Percentiles rank a stretch among this genome's conserved stretches.
Evolutionary conservation across 2,797 vertebrate species (phyloP).

Genomic region (Peromyscus aztecus): DNA sequence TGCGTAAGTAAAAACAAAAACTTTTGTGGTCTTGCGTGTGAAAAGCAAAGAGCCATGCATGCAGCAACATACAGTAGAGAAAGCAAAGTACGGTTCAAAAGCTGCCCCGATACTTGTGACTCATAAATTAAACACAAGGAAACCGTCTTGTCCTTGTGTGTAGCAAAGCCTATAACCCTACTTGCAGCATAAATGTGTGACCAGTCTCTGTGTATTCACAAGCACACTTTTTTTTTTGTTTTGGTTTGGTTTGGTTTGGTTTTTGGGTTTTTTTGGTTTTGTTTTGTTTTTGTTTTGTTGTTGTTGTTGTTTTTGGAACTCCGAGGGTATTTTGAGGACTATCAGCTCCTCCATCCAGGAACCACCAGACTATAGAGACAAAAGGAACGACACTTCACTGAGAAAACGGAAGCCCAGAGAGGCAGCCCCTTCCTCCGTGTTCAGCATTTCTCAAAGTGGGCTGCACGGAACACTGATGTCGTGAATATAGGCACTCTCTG

Average conservation of each 20-base stretch:
- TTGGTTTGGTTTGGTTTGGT: no score
- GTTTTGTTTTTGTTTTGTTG: no score
- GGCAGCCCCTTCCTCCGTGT: background rate
- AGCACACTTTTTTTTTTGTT: background rate
- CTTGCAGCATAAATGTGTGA: background rate
- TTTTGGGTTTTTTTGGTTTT: no score
- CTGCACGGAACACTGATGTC: background rate
- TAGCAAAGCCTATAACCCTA: background rate
- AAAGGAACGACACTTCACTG: background rate
- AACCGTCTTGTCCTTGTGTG: background rate
- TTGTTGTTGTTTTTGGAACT: background rate
- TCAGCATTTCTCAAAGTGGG: background rate
- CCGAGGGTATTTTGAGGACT: background rate
- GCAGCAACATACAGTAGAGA: background rate
- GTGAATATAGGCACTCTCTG: background rate
- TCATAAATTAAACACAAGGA: background rate
- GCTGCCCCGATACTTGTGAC: background rate
- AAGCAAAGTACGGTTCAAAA: background rate
- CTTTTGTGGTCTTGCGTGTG: background rate
- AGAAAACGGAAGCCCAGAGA: conserved; percentile 17
- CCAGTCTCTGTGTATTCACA: background rate
- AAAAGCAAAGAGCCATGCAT: background rate
- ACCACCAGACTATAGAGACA: background rate
- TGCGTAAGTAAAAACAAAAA: background rate
- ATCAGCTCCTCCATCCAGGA: background rate